Evolutionary conservation across 2,888 invertebrate genomes (phyloP).

Genomic region (Megastigmus dorsalis): DNA sequence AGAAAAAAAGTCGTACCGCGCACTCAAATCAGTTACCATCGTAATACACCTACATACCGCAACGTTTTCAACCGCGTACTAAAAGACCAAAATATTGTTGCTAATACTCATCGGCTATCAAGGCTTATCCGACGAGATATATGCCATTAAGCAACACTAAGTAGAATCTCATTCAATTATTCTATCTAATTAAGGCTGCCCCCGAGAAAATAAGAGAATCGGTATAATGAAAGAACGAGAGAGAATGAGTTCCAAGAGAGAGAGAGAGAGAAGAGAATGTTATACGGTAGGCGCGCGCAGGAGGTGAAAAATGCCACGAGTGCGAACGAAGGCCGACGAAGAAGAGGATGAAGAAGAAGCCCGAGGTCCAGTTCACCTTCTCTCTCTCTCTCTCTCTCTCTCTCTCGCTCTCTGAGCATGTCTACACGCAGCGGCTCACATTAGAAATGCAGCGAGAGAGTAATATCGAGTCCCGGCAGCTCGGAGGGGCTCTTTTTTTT

Average conservation of each 20-base stretch:
- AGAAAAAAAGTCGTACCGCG: no score
- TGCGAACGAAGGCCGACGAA: conserved; percentile 2
- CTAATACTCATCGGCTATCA: no score
- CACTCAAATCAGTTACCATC: no score
- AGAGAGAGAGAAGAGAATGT: conserved; percentile 1
- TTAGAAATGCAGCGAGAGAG: conserved; percentile 29
- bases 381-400: no score
- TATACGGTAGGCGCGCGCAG: background rate
- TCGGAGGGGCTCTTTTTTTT: conserved; percentile 7
- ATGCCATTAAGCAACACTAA: background rate
- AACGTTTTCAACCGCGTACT: no score
- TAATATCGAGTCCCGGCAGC: background rate
- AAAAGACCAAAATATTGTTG: no score
- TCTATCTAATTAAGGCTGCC: conserved; percentile 24
- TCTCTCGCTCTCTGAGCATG: no score
- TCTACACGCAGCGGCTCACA: background rate
- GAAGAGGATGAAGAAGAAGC: background rate
- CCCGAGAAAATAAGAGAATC: conserved; percentile 21
- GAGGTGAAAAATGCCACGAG: background rate
- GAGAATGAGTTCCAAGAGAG: conserved; percentile 17
- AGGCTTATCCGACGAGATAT: no score
- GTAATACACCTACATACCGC: no score
- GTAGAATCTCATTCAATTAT: conserved; percentile 33
- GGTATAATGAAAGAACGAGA: conserved; percentile 41
- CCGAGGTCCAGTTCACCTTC: conserved; percentile 25